phyloP scores from a whole-genome alignment of 1,140 invertebrate genomes.

The Temnothorax longispinosus region DNA sequence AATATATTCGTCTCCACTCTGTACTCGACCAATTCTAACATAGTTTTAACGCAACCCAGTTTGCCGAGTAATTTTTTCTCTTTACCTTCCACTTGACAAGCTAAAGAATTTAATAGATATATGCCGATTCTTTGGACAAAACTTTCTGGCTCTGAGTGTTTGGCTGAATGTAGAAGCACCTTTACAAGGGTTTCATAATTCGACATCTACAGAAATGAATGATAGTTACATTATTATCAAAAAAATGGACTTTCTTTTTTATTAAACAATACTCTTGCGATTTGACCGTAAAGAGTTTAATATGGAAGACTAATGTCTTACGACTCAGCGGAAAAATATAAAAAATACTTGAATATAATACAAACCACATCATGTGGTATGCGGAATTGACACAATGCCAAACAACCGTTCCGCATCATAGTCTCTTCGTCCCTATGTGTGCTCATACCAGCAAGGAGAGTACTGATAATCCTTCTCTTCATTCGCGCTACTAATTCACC shows the following conservation, averaged over 20 bases:
- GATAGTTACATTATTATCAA: slow-evolving; percentile 3
- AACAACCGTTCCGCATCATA: slow-evolving; percentile 98
- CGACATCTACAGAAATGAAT: slow-evolving; percentile 85
- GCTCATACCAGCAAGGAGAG: slow-evolving; percentile 95
- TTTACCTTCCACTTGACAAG: slow-evolving; percentile 97
- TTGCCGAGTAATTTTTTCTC: slow-evolving; percentile 97
- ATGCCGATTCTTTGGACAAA: slow-evolving; percentile 98
- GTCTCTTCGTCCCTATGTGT: slow-evolving; percentile 93
- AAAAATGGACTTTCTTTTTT: not conserved
- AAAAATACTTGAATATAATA: slow-evolving; percentile 69
- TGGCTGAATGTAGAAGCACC: slow-evolving; percentile 93
- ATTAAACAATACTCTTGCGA: not conserved
- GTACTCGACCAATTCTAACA: slow-evolving; percentile 93
- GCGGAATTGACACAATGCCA: slow-evolving; percentile 97
- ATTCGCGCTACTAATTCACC: slow-evolving; percentile 88
- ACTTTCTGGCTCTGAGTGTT: slow-evolving; percentile 93
- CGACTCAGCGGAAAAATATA: not conserved
- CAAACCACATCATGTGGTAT: slow-evolving; percentile 97
- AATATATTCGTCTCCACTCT: slow-evolving; percentile 91
- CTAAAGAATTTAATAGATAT: slow-evolving; percentile 97
- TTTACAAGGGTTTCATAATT: slow-evolving; percentile 95
- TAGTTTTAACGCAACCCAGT: slow-evolving; percentile 94
- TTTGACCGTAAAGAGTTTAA: not conserved
- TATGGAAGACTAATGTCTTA: not conserved
- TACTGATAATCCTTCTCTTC: slow-evolving; percentile 92